Conservation (phyloP, 2,888 invertebrate genomes). For the Ectemnius lituratus region DNA sequence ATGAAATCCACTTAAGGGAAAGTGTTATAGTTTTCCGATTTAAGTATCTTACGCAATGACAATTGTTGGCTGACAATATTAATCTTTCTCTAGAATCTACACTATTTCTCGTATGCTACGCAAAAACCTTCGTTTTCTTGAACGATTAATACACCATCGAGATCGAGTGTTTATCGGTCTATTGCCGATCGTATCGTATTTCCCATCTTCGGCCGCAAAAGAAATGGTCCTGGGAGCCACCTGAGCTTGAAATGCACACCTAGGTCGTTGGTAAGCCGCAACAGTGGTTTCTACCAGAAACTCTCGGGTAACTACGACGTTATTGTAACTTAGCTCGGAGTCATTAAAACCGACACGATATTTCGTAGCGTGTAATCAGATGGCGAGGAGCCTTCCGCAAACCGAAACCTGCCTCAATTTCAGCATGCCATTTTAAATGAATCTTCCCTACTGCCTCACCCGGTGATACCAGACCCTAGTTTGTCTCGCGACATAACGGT, state of each 20-base stretch:
- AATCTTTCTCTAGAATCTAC: no score
- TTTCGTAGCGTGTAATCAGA: neutral
- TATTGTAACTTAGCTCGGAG: neutral
- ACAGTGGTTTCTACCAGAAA: slow-evolving; percentile 3
- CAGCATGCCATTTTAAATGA: neutral
- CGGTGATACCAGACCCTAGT: slow-evolving; percentile 8
- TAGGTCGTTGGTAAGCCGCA: slow-evolving; percentile 1
- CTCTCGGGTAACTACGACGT: slow-evolving; percentile 1
- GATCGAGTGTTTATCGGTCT: slow-evolving; percentile 2
- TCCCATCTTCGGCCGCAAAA: slow-evolving; percentile 10
- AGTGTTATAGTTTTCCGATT: no score
- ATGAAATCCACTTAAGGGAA: no score
- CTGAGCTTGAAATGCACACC: slow-evolving; percentile 4
- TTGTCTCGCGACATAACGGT: slow-evolving; percentile 14
- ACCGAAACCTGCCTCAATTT: slow-evolving; percentile 3
- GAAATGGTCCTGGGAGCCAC: slow-evolving; percentile 4
- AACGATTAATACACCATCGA: neutral
- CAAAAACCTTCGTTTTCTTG: no score
- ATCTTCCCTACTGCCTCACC: neutral
- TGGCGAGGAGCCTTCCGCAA: neutral
- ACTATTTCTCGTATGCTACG: no score
- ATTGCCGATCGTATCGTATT: slow-evolving; percentile 23
- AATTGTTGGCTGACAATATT: no score
- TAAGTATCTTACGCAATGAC: no score
- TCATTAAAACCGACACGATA: slow-evolving; percentile 4